Conservation (phyloP, 2,113 vertebrate species). For the Pitta sordida region DNA sequence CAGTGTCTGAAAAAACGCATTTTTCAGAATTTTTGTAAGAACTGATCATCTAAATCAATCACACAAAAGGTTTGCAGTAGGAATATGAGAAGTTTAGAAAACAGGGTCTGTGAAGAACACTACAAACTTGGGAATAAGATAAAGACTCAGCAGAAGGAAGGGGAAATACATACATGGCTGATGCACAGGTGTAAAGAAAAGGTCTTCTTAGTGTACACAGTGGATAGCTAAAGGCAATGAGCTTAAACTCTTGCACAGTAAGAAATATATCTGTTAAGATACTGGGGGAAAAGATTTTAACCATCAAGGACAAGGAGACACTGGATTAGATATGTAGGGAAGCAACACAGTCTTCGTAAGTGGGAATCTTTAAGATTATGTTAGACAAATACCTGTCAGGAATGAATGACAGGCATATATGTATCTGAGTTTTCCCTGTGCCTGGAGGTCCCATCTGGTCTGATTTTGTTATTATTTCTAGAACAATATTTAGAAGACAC, state of each 20-base stretch:
- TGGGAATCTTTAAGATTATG: neutral
- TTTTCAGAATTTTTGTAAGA: neutral
- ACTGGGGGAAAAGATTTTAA: neutral
- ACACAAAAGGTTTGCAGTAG: neutral
- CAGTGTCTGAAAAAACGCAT: neutral
- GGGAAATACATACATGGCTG: neutral
- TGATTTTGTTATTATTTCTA: neutral
- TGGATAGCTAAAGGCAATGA: neutral
- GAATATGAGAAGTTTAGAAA: neutral
- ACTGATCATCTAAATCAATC: neutral
- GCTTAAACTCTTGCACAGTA: neutral
- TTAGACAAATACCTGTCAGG: neutral
- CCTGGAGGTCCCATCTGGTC: neutral
- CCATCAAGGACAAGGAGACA: neutral
- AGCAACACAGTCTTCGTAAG: neutral
- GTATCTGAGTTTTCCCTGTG: neutral
- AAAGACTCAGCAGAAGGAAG: neutral
- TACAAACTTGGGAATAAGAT: neutral
- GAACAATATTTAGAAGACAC: neutral
- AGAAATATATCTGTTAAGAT: neutral
- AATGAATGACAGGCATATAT: neutral
- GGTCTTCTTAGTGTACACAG: neutral
- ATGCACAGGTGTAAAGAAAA: neutral
- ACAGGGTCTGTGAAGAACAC: neutral
- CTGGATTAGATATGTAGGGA: neutral